phyloP scores from a whole-genome alignment of 1,140 invertebrate species.

The Plectus sambesii region DNA sequence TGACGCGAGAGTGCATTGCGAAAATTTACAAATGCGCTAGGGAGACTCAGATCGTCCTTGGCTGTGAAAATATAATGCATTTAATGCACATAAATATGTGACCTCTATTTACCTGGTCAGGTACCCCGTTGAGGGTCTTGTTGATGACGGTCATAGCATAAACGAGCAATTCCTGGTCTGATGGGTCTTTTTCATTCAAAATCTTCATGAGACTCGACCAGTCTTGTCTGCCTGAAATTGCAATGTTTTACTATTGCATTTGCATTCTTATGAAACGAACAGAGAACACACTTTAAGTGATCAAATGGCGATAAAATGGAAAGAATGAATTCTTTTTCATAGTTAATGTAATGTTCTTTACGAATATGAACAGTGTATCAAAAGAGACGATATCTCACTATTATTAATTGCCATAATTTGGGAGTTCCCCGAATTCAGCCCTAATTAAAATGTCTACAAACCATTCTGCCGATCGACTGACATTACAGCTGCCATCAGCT shows the following conservation, averaged over 20 bases:
- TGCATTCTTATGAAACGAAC: too few relatives aligned
- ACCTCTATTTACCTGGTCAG: conserved; percentile 54
- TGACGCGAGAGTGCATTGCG: background rate
- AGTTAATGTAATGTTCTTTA: too few relatives aligned
- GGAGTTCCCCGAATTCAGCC: too few relatives aligned
- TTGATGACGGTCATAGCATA: conserved; percentile 93
- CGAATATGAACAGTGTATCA: too few relatives aligned
- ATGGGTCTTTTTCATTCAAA: conserved; percentile 80
- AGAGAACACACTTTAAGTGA: too few relatives aligned
- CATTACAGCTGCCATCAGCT: conserved; percentile 74
- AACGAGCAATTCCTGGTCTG: conserved; percentile 85
- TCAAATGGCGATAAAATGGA: too few relatives aligned
- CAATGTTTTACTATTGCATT: too few relatives aligned
- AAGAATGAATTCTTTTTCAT: too few relatives aligned
- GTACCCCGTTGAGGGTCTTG: conserved; percentile 84
- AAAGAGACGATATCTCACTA: too few relatives aligned
- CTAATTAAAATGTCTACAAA: too few relatives aligned
- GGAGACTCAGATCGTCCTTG: background rate
- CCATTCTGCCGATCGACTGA: conserved; percentile 68
- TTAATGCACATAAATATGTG: background rate
- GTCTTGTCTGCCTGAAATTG: conserved; percentile 51
- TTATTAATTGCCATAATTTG: too few relatives aligned
- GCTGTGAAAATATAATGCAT: conserved; percentile 5
- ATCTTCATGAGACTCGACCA: conserved; percentile 80
- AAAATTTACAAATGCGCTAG: background rate